Conservation (phyloP, 1,140 invertebrate genomes). For the Meloidogyne chitwoodi region DNA sequence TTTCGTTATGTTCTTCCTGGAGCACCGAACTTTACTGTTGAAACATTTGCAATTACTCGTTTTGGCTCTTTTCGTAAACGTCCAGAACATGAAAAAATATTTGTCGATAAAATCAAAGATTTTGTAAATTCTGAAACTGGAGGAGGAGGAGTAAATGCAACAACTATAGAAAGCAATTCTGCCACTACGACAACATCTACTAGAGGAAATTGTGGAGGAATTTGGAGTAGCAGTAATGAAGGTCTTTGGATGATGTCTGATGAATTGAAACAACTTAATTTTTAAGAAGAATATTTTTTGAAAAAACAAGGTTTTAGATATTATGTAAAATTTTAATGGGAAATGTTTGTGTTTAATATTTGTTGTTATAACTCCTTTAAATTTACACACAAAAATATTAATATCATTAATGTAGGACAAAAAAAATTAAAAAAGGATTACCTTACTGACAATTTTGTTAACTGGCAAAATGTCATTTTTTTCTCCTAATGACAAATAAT, state of each 20-base stretch:
- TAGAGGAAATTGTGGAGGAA: background rate
- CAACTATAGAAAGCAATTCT: background rate
- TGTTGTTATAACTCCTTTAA: no score
- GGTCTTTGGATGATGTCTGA: background rate
- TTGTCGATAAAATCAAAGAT: background rate
- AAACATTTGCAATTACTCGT: constrained; percentile 23
- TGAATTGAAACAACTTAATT: background rate
- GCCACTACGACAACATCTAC: background rate
- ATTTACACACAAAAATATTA: no score
- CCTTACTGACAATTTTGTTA: no score
- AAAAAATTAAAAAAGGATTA: no score
- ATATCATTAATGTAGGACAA: no score
- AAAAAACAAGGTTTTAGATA: no score
- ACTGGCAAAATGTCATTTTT: no score
- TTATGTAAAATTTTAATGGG: no score
- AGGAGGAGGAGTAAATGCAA: background rate
- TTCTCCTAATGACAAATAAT: no score
- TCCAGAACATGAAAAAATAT: constrained; percentile 7
- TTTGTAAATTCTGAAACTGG: background rate
- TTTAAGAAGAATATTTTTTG: background rate
- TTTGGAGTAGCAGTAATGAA: background rate
- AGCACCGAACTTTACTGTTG: constrained; percentile 19
- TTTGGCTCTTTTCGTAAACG: constrained; percentile 24
- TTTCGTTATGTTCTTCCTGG: constrained; percentile 21
- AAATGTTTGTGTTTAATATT: no score